A percentile compares a stretch with the other conserved stretches of the same genome.
Conservation (phyloP, 2,113 vertebrate species). For the Melanotaenia duboulayi region DNA sequence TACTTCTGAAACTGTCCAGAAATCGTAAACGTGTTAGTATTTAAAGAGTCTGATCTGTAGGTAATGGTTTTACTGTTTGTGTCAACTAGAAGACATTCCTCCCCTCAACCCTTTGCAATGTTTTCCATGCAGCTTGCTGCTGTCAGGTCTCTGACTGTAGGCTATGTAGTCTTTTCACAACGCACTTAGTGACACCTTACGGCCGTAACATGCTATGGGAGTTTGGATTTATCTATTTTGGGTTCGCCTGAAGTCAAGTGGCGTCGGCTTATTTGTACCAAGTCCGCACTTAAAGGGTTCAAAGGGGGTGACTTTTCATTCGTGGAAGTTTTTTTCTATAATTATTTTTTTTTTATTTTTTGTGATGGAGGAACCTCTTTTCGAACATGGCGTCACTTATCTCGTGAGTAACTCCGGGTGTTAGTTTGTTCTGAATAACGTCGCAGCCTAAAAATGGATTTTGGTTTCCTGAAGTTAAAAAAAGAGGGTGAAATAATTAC, state of each 20-base stretch:
- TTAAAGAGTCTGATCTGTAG: too few species aligned
- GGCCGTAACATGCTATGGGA: neutral
- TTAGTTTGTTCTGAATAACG: neutral
- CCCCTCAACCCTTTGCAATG: too few species aligned
- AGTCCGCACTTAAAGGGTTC: neutral
- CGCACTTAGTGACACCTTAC: neutral
- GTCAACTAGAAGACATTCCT: too few species aligned
- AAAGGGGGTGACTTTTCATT: neutral
- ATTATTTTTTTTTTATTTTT: too few species aligned
- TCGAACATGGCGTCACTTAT: slow-evolving; percentile 76
- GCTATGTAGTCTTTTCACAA: neutral
- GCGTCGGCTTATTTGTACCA: neutral
- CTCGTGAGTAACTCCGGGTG: slow-evolving; percentile 81
- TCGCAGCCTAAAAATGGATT: neutral
- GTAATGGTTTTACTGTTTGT: too few species aligned
- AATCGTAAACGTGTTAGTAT: too few species aligned
- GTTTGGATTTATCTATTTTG: neutral
- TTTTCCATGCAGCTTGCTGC: too few species aligned
- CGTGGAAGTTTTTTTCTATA: too few species aligned
- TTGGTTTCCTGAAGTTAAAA: neutral
- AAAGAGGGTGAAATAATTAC: neutral
- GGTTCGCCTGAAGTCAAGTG: neutral
- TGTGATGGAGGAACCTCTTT: slow-evolving; percentile 81
- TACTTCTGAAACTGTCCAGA: too few species aligned
- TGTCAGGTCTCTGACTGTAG: neutral